Conservation (phyloP, 2,797 vertebrate genomes). For the Acridotheres tristis region DNA sequence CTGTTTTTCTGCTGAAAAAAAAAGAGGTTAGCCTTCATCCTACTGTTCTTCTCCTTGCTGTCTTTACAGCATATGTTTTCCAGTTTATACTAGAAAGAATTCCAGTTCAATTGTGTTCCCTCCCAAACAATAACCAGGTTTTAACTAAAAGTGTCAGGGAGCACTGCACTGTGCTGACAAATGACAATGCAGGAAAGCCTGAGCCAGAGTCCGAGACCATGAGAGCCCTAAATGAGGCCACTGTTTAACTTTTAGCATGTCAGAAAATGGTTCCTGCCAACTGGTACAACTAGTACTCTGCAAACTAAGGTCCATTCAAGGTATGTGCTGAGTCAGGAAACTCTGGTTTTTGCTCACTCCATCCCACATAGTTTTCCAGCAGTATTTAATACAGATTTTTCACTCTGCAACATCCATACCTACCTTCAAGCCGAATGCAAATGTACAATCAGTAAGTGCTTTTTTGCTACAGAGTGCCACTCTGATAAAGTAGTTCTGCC, state of each 20-base stretch:
- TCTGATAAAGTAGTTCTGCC: background rate
- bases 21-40: rapidly evolving
- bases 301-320: background rate
- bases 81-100: background rate
- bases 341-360: background rate
- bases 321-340: background rate
- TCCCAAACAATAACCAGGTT: background rate
- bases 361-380: background rate
- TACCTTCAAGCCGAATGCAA: background rate
- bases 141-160: background rate
- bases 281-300: background rate
- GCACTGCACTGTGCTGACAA: rapidly evolving
- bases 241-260: background rate
- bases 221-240: background rate
- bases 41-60: background rate
- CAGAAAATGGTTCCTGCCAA: background rate
- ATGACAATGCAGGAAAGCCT: background rate
- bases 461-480: background rate
- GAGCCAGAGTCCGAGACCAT: background rate
- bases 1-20: background rate
- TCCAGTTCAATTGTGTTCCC: background rate
- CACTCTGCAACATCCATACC: background rate
- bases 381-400: background rate
- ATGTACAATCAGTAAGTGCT: background rate
- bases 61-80: background rate